A percentile compares a stretch with the other conserved stretches of the same genome.
phyloP scores from a whole-genome alignment of 1,140 invertebrate genomes.

The Maniola jurtina region DNA sequence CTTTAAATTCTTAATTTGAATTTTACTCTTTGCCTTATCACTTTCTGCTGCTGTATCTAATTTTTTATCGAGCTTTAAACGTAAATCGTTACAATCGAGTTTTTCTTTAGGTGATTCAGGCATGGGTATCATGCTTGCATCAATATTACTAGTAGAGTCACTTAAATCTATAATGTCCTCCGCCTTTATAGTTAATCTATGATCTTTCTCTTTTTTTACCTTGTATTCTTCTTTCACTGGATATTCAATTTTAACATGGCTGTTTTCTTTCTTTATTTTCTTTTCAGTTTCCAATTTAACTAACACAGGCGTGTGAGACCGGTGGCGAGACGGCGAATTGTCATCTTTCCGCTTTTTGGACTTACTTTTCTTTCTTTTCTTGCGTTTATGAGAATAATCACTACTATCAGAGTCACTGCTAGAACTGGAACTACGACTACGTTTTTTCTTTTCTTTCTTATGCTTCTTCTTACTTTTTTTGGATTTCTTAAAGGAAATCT shows the following conservation, averaged over 20 bases:
- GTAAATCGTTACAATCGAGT: conserved; percentile 38
- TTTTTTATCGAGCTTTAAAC: conserved; percentile 52
- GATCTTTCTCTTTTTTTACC: conserved; percentile 24
- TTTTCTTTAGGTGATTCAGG: conserved; percentile 56
- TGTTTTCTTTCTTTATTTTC: conserved; percentile 10
- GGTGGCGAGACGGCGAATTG: conserved; percentile 70
- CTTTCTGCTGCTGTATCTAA: conserved; percentile 39
- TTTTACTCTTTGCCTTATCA: conserved; percentile 74
- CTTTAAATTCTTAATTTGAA: conserved; percentile 83
- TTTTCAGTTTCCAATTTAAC: conserved; percentile 43
- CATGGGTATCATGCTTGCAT: conserved; percentile 59
- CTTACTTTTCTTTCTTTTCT: conserved; percentile 80
- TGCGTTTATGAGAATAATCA: conserved; percentile 60
- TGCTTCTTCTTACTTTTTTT: conserved; percentile 72
- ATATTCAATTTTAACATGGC: conserved; percentile 60
- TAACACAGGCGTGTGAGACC: conserved; percentile 40
- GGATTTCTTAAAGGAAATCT: conserved; percentile 51
- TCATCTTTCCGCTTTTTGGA: conserved; percentile 77
- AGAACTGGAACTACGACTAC: conserved; percentile 54
- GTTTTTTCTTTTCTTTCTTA: conserved; percentile 72
- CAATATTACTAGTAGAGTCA: conserved; percentile 34
- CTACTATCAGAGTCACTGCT: conserved; percentile 53
- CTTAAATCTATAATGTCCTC: conserved; percentile 14
- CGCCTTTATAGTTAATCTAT: conserved; percentile 13
- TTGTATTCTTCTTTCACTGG: conserved; percentile 61